These are phyloP conservation scores for Halocynthia aurantium DNA, from an alignment of 23 tunicate species.

Conservation along the genomic window DNA sequence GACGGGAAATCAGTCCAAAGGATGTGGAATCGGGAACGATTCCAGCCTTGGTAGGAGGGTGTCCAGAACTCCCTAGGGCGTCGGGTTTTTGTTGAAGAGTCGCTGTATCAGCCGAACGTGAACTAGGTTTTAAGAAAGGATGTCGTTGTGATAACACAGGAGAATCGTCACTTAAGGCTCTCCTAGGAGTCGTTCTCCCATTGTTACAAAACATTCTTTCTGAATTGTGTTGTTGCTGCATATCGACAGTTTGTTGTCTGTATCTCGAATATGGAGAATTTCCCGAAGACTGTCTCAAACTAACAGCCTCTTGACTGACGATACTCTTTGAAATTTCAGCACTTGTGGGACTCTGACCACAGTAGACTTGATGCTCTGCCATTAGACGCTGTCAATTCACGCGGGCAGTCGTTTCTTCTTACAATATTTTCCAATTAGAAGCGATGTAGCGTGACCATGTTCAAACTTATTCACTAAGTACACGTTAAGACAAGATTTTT, in stretches of 20 bases:
- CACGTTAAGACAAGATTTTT: too few species aligned
- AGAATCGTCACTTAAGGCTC: conserved; percentile 28
- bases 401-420: conserved; percentile 3
- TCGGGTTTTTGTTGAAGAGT: not conserved
- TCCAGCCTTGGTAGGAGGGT: conserved; percentile 1
- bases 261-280: conserved; percentile 1
- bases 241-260: not conserved
- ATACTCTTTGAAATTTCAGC: not conserved
- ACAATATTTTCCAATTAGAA: not conserved
- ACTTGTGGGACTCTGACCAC: not conserved
- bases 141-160: conserved; percentile 8
- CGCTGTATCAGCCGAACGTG: conserved; percentile 1
- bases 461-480: too few species aligned
- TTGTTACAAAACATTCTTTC: not conserved
- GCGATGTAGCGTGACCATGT: not conserved
- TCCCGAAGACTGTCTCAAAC: not conserved
- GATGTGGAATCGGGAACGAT: not conserved
- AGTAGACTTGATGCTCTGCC: not conserved
- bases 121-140: conserved; percentile 8
- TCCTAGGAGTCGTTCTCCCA: conserved; percentile 13
- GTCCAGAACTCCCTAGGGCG: not conserved
- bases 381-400: not conserved
- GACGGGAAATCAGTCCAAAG: conserved; percentile 7
- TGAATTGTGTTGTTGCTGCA: too few species aligned
- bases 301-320: not conserved